Percentiles rank a stretch among this genome's conserved stretches.
phyloP scores from a whole-genome alignment of 2,113 vertebrate genomes.

The Pseudorhombus dupliciocellatus region DNA sequence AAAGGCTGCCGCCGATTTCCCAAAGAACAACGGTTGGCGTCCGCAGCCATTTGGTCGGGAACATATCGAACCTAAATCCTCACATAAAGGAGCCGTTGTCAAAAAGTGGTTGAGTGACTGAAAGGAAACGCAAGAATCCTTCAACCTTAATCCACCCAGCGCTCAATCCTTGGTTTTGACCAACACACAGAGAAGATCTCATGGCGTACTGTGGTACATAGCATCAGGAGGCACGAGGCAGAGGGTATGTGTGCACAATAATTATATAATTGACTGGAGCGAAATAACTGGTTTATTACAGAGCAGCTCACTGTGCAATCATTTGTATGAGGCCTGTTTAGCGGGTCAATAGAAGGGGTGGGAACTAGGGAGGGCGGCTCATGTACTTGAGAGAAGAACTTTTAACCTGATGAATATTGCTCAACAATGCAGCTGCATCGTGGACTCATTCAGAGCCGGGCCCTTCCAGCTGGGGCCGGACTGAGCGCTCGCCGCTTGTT shows the following conservation, averaged over 20 bases:
- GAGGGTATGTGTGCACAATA: slow-evolving; percentile 5
- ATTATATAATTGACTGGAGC: slow-evolving; percentile 33
- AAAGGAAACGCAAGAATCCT: neutral
- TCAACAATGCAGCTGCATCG: slow-evolving; percentile 50
- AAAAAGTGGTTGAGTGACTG: neutral
- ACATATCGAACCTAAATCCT: slow-evolving; percentile 22
- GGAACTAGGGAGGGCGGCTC: slow-evolving; percentile 29
- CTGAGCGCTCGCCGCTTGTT: slow-evolving; percentile 50
- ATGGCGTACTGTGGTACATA: slow-evolving; percentile 5
- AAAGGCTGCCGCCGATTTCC: too few relatives aligned
- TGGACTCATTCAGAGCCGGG: slow-evolving; percentile 48
- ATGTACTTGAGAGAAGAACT: slow-evolving; percentile 39
- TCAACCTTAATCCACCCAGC: neutral
- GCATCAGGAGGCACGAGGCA: slow-evolving; percentile 7
- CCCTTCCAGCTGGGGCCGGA: slow-evolving; percentile 32
- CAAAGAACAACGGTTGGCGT: neutral
- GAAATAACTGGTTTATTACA: slow-evolving; percentile 31
- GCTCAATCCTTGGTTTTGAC: slow-evolving; percentile 12
- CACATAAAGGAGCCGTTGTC: slow-evolving; percentile 20
- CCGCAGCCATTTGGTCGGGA: slow-evolving; percentile 55
- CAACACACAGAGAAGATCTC: slow-evolving; percentile 5
- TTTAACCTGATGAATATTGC: slow-evolving; percentile 56
- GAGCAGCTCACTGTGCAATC: slow-evolving; percentile 50
- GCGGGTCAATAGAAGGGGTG: slow-evolving; percentile 55
- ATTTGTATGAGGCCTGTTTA: slow-evolving; percentile 59